Percentiles rank a stretch among this genome's conserved stretches.
These are phyloP conservation scores for Gorsachius goisagi DNA, from an alignment of 2,113 vertebrate genomes.

Conservation along the genomic window DNA sequence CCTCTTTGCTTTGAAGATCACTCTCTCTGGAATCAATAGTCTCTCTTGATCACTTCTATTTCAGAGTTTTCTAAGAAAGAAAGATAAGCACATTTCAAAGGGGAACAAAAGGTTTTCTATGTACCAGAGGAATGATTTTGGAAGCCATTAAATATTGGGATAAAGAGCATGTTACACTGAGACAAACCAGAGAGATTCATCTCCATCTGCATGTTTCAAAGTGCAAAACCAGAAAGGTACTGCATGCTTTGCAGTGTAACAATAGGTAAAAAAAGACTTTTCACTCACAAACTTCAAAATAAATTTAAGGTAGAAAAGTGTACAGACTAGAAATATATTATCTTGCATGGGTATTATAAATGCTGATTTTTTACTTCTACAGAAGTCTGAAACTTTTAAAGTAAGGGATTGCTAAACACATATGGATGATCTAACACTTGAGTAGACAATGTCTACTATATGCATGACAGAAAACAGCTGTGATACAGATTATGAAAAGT, in stretches of 20 bases:
- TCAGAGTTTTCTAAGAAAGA: constrained; percentile 10
- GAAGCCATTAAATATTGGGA: constrained; percentile 48
- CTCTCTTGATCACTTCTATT: constrained; percentile 6
- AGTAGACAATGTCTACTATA: too few species aligned
- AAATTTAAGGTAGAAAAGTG: not conserved
- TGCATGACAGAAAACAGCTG: not conserved
- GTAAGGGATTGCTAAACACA: not conserved
- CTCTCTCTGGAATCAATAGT: constrained; percentile 4
- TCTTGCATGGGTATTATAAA: not conserved
- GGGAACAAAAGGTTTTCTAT: constrained; percentile 37
- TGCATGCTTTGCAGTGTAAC: not conserved
- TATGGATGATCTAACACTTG: not conserved
- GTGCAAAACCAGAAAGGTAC: not conserved
- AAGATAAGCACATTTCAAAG: constrained; percentile 65
- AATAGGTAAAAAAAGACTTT: not conserved
- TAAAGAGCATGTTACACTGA: constrained; percentile 28
- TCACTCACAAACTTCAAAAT: not conserved
- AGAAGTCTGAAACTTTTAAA: not conserved
- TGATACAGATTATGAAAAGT: not conserved
- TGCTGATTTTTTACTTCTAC: not conserved
- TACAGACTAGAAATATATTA: not conserved
- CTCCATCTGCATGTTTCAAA: not conserved
- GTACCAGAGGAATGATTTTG: constrained; percentile 58
- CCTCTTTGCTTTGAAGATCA: not conserved
- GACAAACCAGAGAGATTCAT: not conserved